Conservation (phyloP, 2,888 invertebrate genomes). For the Meiosimyza platycephala region DNA sequence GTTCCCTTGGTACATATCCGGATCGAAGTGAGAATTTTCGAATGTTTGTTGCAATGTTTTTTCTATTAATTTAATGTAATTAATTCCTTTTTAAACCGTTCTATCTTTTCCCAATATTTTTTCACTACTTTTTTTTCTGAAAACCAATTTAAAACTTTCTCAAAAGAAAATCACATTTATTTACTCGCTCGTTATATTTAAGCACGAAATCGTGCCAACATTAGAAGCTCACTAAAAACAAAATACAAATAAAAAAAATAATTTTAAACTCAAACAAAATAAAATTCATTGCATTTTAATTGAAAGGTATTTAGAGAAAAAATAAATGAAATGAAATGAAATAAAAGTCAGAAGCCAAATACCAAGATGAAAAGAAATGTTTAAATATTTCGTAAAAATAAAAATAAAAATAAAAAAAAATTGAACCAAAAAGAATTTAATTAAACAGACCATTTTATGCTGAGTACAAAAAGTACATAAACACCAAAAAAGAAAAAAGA, state of each 20-base stretch:
- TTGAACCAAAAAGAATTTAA: constrained; percentile 3
- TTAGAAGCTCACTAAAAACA: neutral
- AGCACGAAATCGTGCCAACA: neutral
- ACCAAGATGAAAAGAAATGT: constrained; percentile 13
- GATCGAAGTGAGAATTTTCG: too few relatives aligned
- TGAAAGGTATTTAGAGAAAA: neutral
- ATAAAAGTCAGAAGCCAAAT: neutral
- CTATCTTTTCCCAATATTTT: neutral
- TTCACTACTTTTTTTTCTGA: neutral
- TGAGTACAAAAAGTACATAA: constrained; percentile 1
- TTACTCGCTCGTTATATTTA: neutral
- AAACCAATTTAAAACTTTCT: too few relatives aligned
- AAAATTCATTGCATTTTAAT: constrained; percentile 31
- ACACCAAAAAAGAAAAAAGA: constrained; percentile 3
- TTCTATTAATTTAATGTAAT: too few relatives aligned
- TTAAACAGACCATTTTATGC: constrained; percentile 31
- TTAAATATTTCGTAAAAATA: neutral
- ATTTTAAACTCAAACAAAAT: neutral
- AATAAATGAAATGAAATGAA: neutral
- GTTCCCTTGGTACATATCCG: too few relatives aligned
- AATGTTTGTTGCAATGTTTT: too few relatives aligned
- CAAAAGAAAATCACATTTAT: neutral
- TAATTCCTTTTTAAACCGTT: too few relatives aligned
- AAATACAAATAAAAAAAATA: neutral
- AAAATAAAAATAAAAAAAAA: too few relatives aligned